phyloP scores from a whole-genome alignment of 2,888 invertebrate species.

The Agonum fuliginosum region DNA sequence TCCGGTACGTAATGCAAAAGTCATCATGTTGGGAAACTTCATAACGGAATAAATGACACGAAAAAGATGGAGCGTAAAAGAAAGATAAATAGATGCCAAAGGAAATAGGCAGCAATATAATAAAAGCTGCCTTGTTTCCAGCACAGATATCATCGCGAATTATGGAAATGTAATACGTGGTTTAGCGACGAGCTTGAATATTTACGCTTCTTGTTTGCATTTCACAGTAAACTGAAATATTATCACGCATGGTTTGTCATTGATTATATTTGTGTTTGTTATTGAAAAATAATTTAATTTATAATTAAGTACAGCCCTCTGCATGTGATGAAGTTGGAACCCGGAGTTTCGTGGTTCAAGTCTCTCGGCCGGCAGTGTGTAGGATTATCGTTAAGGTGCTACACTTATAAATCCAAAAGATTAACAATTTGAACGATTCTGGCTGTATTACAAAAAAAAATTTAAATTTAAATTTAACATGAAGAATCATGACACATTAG shows the following conservation, averaged over 20 bases:
- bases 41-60: constrained; percentile 50
- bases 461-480: too few relatives aligned
- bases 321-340: too few relatives aligned
- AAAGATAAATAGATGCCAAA: constrained; percentile 52
- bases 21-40: constrained; percentile 48
- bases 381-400: too few relatives aligned
- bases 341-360: too few relatives aligned
- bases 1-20: constrained; percentile 52
- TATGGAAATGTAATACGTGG: constrained; percentile 17
- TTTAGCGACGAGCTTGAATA: too few relatives aligned
- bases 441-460: too few relatives aligned
- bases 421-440: too few relatives aligned
- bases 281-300: background rate
- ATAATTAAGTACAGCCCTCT: too few relatives aligned
- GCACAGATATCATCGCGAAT: constrained; percentile 10
- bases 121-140: constrained; percentile 27
- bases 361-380: too few relatives aligned
- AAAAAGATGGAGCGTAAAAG: constrained; percentile 54
- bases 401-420: too few relatives aligned
- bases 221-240: constrained; percentile 13
- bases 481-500: too few relatives aligned
- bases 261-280: background rate
- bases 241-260: background rate
- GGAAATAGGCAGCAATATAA: constrained; percentile 40
- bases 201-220: background rate